Conservation (phyloP, 2,113 vertebrate species). For the Albula goreensis region DNA sequence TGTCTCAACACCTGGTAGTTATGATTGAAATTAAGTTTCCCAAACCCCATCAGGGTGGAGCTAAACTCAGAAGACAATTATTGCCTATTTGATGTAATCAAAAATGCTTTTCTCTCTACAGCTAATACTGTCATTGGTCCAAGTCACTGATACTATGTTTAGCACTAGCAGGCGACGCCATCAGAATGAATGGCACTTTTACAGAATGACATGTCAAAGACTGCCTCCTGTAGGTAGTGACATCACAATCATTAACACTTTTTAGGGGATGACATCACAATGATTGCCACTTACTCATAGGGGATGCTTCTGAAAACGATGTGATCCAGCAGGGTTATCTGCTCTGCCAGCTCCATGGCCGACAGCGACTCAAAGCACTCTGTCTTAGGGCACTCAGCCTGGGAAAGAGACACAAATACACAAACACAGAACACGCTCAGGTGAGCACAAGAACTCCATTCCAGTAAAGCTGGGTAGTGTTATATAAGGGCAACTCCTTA, state of each 20-base stretch:
- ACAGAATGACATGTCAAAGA: too few species aligned
- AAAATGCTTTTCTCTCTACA: too few species aligned
- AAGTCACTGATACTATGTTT: too few species aligned
- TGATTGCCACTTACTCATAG: slow-evolving; percentile 73
- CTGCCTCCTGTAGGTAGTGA: not conserved
- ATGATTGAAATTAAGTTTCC: too few species aligned
- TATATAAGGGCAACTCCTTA: not conserved
- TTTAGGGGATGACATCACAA: not conserved
- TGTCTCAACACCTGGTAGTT: too few species aligned
- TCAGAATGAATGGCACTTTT: too few species aligned
- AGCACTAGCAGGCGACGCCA: too few species aligned
- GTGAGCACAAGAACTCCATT: not conserved
- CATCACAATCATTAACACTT: not conserved
- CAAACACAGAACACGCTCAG: not conserved
- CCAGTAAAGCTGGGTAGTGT: not conserved
- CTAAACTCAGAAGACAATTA: not conserved
- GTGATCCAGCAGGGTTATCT: slow-evolving; percentile 85
- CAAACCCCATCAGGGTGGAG: too few species aligned
- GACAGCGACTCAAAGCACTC: slow-evolving; percentile 83
- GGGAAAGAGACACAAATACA: slow-evolving; percentile 8
- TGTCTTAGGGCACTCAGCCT: slow-evolving; percentile 74
- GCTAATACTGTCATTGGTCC: too few species aligned
- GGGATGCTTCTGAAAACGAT: slow-evolving; percentile 85
- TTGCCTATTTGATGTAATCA: too few species aligned
- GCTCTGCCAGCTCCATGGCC: slow-evolving; percentile 85